Percentiles rank a stretch among this genome's conserved stretches.
Evolutionary conservation across 2,797 vertebrate genomes (phyloP).

Genomic region (Apogon talboti): DNA sequence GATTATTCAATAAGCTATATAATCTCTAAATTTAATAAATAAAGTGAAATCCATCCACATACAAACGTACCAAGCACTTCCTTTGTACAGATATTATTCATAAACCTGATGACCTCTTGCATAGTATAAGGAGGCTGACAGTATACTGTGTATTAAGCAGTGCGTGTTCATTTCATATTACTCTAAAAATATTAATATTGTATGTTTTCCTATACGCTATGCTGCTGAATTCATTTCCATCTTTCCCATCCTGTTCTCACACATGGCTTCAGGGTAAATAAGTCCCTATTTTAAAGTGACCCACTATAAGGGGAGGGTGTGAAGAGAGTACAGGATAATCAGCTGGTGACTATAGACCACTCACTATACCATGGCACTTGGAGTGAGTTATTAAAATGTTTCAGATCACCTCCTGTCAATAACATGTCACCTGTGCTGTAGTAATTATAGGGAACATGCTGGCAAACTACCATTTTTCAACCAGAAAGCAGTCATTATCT

Average conservation of each 20-base stretch:
- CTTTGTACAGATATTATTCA: background rate
- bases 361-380: constrained; percentile 37
- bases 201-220: constrained; percentile 22
- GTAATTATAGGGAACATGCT: constrained; percentile 48
- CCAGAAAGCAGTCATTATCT: constrained; percentile 66
- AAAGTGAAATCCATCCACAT: background rate
- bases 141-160: background rate
- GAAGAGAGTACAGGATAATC: no score
- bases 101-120: constrained; percentile 3
- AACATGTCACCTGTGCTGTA: constrained; percentile 31
- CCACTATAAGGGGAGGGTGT: background rate
- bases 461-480: constrained; percentile 48
- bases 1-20: no score
- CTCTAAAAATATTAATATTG: constrained; percentile 37
- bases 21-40: background rate
- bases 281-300: constrained; percentile 25
- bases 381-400: constrained; percentile 52
- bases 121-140: background rate
- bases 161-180: constrained; percentile 3
- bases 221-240: constrained; percentile 35
- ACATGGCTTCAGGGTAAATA: constrained; percentile 42
- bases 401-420: constrained; percentile 44
- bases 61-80: background rate
- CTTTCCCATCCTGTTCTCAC: constrained; percentile 9
- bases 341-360: constrained; percentile 46